Evolutionary conservation across 1,140 invertebrate species (phyloP), one percentile per base, ranked within the genome.

Genomic region (Varroa destructor): DNA sequence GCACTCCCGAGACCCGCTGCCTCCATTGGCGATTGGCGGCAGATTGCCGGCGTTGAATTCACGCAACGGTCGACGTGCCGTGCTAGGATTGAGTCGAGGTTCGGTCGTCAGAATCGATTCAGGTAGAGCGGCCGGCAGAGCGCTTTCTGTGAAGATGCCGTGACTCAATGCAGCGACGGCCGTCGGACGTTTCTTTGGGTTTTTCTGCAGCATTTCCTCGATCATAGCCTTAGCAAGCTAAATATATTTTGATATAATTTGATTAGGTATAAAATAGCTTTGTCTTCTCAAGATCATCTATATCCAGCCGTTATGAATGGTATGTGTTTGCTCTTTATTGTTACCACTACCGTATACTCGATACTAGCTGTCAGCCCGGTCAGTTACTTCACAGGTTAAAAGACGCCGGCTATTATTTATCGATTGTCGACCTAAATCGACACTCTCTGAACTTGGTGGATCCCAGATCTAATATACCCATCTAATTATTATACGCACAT

Each of bases 41-140:
- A 67, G 12, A 40, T 67, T 46, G 36, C 40, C 40, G 37, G 40
- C 61, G 40, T 67, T 12, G 37, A 67, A 67, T 40, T 67, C 61
- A 14, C 61, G 61, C 40, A 67, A 37, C 1, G 46, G 40, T 37
- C 61, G 61, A 40, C 61, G 61, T 8, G 3, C 46, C 4, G 46
- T 5, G 37, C 14, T 37, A 3, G 61, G 61, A 2, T 67, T 10
- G 14, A 67, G 61, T 43, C 61, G 61, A 40, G 61, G 61, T 37
- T 67, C 61, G 1, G 61, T 67, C 3, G 61, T 67, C 3, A 67
- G 37, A 8, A 67, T 67, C 40, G 61, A 67, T 46, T 67, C 61
- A 1, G 61, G 61, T 37, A 67, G 36, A 37, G 61, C 61, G 14
- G 40, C 40, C 12, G 61, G 61, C 2, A 67, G 61, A 1, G 61